These are phyloP conservation scores for Pseudomyrmex flavicornis DNA, from an alignment of 1,140 invertebrate genomes.

Conservation along the genomic window DNA sequence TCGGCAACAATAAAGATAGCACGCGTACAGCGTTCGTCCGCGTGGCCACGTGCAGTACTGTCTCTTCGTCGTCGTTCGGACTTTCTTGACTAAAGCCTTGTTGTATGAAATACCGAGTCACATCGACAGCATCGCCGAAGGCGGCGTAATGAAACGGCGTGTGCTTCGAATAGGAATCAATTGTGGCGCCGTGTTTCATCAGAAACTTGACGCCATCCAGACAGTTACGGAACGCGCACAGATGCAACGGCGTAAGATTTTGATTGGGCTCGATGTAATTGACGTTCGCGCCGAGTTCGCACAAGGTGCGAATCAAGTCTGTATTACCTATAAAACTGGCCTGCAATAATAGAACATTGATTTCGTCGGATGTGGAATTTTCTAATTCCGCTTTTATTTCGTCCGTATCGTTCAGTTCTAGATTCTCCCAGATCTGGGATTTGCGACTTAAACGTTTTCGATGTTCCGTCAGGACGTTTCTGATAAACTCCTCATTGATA, in stretches of 20 bases:
- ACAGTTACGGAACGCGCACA: constrained; percentile 92
- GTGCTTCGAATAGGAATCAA: constrained; percentile 88
- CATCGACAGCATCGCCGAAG: constrained; percentile 91
- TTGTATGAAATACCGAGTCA: constrained; percentile 89
- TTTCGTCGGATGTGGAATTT: constrained; percentile 87
- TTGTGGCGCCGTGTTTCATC: constrained; percentile 88
- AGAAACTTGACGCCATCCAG: constrained; percentile 89
- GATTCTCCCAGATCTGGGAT: constrained; percentile 88
- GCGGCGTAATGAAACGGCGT: constrained; percentile 93
- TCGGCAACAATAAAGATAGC: constrained; percentile 89
- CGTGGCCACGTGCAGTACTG: constrained; percentile 91
- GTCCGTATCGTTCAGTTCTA: constrained; percentile 88
- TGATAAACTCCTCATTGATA: constrained; percentile 90
- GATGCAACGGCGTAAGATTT: constrained; percentile 90
- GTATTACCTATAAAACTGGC: constrained; percentile 89
- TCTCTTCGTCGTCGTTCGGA: constrained; percentile 87
- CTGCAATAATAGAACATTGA: constrained; percentile 90
- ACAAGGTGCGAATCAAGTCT: constrained; percentile 87
- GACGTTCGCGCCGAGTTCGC: constrained; percentile 89
- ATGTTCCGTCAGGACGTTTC: constrained; percentile 89
- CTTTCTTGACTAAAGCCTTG: constrained; percentile 87
- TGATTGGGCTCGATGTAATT: constrained; percentile 88
- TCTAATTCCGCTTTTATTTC: constrained; percentile 83
- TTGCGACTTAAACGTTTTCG: constrained; percentile 88
- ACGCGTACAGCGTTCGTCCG: constrained; percentile 91